phyloP scores from a whole-genome alignment of 2,797 vertebrate genomes.

The Argya squamiceps region DNA sequence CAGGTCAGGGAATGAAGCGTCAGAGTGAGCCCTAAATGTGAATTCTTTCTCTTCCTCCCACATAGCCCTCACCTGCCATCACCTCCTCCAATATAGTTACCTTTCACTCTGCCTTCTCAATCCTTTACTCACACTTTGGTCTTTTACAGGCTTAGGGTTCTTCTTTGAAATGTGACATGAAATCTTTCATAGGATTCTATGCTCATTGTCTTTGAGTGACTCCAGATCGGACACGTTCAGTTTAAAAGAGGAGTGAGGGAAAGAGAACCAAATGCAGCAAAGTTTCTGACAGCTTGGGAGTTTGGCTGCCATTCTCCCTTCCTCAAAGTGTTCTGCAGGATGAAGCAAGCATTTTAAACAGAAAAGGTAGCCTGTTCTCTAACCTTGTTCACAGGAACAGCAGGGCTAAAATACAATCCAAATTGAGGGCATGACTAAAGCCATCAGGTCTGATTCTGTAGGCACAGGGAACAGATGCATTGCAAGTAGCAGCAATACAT shows the following conservation, averaged over 20 bases:
- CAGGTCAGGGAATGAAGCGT: constrained; percentile 1
- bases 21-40: constrained; percentile 3
- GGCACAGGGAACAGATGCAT: neutral
- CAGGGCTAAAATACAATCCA: neutral
- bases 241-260: neutral
- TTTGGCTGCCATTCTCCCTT: neutral
- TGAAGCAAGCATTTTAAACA: neutral
- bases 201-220: neutral
- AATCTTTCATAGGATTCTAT: neutral
- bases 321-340: neutral
- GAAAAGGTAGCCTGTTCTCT: neutral
- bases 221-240: neutral
- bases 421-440: neutral
- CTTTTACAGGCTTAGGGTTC: neutral
- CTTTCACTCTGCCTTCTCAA: constrained; percentile 25
- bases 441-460: neutral
- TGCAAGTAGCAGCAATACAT: neutral
- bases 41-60: constrained; percentile 37
- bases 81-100: constrained; percentile 35
- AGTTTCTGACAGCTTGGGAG: neutral
- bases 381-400: neutral
- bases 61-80: constrained; percentile 57
- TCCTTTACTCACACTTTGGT: constrained; percentile 32
- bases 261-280: neutral
- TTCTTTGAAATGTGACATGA: constrained; percentile 16